These are phyloP conservation scores for Orchesella cincta DNA, from an alignment of 1,140 invertebrate genomes.

Conservation along the genomic window DNA sequence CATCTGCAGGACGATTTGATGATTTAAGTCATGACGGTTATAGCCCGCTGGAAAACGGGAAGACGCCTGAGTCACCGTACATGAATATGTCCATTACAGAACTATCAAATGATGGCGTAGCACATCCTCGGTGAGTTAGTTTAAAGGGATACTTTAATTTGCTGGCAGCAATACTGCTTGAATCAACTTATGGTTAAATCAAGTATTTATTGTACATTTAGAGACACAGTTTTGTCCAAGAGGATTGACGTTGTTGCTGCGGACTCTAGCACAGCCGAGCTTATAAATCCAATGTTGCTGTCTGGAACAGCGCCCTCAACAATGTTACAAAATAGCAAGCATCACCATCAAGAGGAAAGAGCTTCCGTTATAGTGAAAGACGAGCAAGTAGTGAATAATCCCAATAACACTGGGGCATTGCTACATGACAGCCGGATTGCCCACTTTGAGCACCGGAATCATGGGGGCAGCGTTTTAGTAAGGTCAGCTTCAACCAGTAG, in stretches of 20 bases:
- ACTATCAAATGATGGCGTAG: slow-evolving; percentile 1
- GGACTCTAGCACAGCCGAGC: slow-evolving; percentile 45
- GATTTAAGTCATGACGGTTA: slow-evolving; percentile 10
- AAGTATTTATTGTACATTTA: too few species aligned
- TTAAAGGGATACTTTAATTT: too few species aligned
- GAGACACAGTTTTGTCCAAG: slow-evolving; percentile 5
- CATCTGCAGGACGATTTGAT: not conserved
- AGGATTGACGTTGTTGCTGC: slow-evolving; percentile 46
- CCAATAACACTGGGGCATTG: too few species aligned
- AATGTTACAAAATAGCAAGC: not conserved
- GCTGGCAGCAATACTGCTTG: too few species aligned
- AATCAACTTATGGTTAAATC: too few species aligned
- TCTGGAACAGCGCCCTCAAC: not conserved
- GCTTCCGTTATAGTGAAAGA: slow-evolving; percentile 49
- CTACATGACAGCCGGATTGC: not conserved
- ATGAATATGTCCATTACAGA: slow-evolving; percentile 7
- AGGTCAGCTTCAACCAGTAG: slow-evolving; percentile 27
- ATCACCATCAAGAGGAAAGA: slow-evolving; percentile 40
- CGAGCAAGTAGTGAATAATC: slow-evolving; percentile 39
- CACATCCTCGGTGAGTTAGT: too few species aligned
- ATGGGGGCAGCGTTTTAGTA: not conserved
- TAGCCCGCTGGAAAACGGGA: not conserved
- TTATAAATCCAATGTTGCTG: not conserved
- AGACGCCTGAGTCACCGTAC: slow-evolving; percentile 4
- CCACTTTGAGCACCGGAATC: not conserved